Conservation (phyloP, 2,888 invertebrate genomes). For the Desoria tigrina region DNA sequence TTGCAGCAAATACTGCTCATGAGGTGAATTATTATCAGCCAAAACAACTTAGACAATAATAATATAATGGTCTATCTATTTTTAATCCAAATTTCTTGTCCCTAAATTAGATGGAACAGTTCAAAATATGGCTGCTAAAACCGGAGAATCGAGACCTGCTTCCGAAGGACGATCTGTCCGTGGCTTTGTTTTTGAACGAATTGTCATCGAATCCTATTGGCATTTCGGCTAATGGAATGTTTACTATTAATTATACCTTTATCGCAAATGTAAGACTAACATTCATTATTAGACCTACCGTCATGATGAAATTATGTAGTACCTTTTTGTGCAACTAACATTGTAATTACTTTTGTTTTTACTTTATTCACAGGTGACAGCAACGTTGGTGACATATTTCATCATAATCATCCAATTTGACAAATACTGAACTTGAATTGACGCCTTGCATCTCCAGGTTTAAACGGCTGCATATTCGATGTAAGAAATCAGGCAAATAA, state of each 20-base stretch:
- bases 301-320: neutral
- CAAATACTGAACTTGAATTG: no score
- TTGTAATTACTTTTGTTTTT: neutral
- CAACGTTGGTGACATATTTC: neutral
- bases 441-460: no score
- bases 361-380: neutral
- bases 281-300: neutral
- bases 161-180: neutral
- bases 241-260: constrained; percentile 5
- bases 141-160: neutral
- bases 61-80: no score
- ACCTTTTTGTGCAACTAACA: no score
- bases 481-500: no score
- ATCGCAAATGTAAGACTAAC: neutral
- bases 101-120: neutral
- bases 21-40: neutral
- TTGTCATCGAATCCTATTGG: constrained; percentile 6
- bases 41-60: no score
- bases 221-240: constrained; percentile 9
- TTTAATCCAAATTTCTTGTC: no score
- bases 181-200: neutral
- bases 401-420: neutral
- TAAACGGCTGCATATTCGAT: no score
- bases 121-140: neutral
- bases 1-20: neutral